Evolutionary conservation across 2,113 vertebrate species (phyloP), one percentile per base, ranked within the genome.

Genomic region (Gallinago undulata): DNA sequence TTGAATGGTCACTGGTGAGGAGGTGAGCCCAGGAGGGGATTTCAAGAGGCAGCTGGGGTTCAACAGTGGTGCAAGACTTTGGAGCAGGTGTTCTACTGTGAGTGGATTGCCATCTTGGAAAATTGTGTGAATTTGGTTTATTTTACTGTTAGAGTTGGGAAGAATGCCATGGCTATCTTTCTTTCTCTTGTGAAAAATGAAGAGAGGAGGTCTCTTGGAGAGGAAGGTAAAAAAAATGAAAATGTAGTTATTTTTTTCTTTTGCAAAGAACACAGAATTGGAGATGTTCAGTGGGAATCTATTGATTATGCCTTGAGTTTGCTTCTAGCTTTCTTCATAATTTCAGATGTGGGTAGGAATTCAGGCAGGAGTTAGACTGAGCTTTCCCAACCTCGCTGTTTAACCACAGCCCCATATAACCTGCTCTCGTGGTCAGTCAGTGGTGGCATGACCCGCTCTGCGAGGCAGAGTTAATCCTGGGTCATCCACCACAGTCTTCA

Each of bases 141-240:
- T 76, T 83, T 90, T 82, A 39, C 51, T 90, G 35, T 84, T 82
- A 41, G 75, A 55, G 25, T 66, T 47, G 80, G 50, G 55, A 69
- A 89, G 35, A 82, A 51, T 63, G 66, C 18, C 25, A 21, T 39
- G 30, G 8, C 43, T 50, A 0, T 87, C 41, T 83, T 92, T 84
- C 39, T 88, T 0, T 63, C 59, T n/a, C 51, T 55, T 27, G 9
- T 80, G 48, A 75, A 70, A 60, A 90, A 56, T 67, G 27, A 13
- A 60, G 51, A 47, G 63, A 53, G 62, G 60, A 66, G 30, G 16
- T n/a, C 7, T 63, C 30, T 68, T 73, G 33, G 48, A 77, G 45
- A 75, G 17, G 35, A 86, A 84, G 25, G 13, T 21, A 63, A 63
- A 48, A 55, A 91, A 70, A 28, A 7, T 21, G 41, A 37, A 78